phyloP scores from a whole-genome alignment of 2,888 invertebrate genomes.

The Callimorpha dominula region DNA sequence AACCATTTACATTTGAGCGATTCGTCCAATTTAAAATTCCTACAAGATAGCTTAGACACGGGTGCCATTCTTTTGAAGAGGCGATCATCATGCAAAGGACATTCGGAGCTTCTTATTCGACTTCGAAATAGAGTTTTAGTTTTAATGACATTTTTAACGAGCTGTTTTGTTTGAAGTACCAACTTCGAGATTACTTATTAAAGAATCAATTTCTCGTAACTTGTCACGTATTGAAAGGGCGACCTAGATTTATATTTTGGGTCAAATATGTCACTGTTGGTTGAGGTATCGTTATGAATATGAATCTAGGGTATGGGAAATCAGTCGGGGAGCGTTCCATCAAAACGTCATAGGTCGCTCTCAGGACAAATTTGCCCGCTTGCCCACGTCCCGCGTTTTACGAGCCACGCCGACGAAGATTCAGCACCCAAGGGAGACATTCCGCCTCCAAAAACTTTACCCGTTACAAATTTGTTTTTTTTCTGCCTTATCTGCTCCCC shows the following conservation, averaged over 20 bases:
- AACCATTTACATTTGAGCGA: conserved; percentile 88
- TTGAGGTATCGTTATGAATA: conserved; percentile 83
- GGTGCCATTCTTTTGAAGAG: conserved; percentile 86
- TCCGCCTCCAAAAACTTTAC: conserved; percentile 87
- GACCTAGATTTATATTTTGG: conserved; percentile 64
- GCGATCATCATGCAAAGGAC: conserved; percentile 80
- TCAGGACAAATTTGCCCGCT: conserved; percentile 86
- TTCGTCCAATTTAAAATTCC: conserved; percentile 88
- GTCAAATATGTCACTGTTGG: conserved; percentile 71
- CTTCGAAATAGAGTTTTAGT: conserved; percentile 60
- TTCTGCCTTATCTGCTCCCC: conserved; percentile 86
- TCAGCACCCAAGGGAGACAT: conserved; percentile 86
- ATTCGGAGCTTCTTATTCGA: conserved; percentile 62
- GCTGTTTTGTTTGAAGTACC: conserved; percentile 48
- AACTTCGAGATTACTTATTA: conserved; percentile 53
- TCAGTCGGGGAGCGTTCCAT: conserved; percentile 84
- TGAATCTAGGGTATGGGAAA: conserved; percentile 83
- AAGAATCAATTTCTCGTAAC: conserved; percentile 58
- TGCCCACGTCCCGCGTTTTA: conserved; percentile 86
- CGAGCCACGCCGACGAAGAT: conserved; percentile 86
- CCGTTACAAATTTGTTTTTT: conserved; percentile 87
- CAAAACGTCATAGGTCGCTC: conserved; percentile 87
- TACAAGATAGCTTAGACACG: conserved; percentile 87
- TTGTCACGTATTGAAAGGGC: conserved; percentile 60
- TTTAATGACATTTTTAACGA: conserved; percentile 64